Base-by-base conservation (phyloP, 2,888 invertebrate species). In the Psococerastis gibbosa region DNA sequence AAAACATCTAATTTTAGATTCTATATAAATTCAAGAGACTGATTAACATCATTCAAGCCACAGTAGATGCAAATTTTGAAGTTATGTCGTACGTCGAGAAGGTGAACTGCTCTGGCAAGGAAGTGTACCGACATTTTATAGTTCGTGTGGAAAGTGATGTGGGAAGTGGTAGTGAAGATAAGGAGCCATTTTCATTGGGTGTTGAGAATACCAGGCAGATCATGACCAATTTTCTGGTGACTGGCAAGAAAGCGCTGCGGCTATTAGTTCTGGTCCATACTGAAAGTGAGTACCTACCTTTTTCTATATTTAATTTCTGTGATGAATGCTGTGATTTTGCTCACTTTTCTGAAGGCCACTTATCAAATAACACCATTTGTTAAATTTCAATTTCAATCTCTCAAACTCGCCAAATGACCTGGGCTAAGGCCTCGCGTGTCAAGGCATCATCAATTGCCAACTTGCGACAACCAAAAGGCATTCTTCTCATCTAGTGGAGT, bases 151-250 rank as follows among this genome's bases (percentile, higher is more conserved):
- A 32, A 22, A 44, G n/a, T 43, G 15, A 33, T 22, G 42, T 13
- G 22, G n/a, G 15, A 11, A 3, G 31, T 43, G 33, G 27, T 43
- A 18, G 35, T 42, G 41, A 35, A 42, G 23, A 43, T 16, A 42
- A 38, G 15, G 41, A 45, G 31, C 34, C 41, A 13, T 22, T 22
- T 35, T 55, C 58, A 49, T 55, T 69, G 47, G 67, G 72, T 49
- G 66, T 69, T 22, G 67, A 70, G 33, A 71, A 73, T 23, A 63
- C 67, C 0, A 78, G 76, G 46, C 85, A 85, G 62, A 72, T 78
- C 23, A 75, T 83, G 71, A 67, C 78, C 43, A 84, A 85, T 56
- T 85, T 83, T 69, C 66, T 80, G 8, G 77, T 2, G 73, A 71
- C 32, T 75, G 63, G 49, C 56, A 58, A 46, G 57, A 58, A 6